Base-by-base conservation (phyloP, 2,797 vertebrate species). In the Chrosomus eos region DNA sequence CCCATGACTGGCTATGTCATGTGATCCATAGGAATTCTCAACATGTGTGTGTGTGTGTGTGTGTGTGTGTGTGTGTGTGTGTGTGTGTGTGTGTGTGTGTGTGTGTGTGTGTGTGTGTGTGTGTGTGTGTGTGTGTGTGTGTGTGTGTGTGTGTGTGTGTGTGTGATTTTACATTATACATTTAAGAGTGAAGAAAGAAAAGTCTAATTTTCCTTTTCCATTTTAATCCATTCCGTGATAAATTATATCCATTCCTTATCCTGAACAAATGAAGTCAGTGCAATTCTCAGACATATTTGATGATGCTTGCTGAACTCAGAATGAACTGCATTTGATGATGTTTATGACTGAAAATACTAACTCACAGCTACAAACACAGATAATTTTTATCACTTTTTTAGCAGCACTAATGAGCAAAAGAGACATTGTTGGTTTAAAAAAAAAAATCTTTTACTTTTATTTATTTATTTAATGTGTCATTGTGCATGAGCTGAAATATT, bases 281-380 rank as follows among this genome's bases (percentile, higher is more conserved):
- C 23, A 58, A 43, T 62, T 45, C 75, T 62, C 58, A 64, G 76
- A 64, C 33, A 43, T 60, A 43, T 62, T n/a, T 62, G 75, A 75
- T 55, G 28, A 62, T 62, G 75, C 64, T 64, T 43, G 23, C 38
- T 45, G 58, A 78, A 78, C 76, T 78, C 55, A 43, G 38, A 28
- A 64, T 78, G 58, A 78, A 64, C 76, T 62, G 43, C 23, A 76
- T 62, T 62, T 78, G 26, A 58, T 60, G 23, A 45, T 64, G 58
- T 45, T 78, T 45, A 31, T 58, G 38, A 60, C 36, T 58, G 51
- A 58, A 31, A 55, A 36, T 53, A 36, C 18, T 38, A 26, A 64
- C n/a, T 43, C 58, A 78, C 23, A 62, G n/a, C 23, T 19, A 45
- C 58, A 78, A 78, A 64, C 58, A 26, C 51, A 45, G 36, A 9